A percentile compares a stretch with the other conserved stretches of the same genome.
Evolutionary conservation across 2,888 invertebrate genomes (phyloP).

Genomic region (Slavum lentiscoides): DNA sequence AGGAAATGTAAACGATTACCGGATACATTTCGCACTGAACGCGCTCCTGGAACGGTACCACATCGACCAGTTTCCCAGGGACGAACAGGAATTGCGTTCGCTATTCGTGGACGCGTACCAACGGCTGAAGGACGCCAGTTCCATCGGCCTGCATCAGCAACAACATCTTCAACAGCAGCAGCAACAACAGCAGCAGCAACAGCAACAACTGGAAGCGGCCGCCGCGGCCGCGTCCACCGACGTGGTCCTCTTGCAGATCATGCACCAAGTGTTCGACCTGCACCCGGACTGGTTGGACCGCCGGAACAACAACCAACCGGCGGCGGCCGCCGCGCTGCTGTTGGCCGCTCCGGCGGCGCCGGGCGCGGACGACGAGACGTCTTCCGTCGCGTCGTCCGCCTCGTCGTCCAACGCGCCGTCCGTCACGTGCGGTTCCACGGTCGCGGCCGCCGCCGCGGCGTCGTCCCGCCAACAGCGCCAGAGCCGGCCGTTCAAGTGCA

Average conservation of each 20-base stretch:
- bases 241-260: constrained; percentile 39
- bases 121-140: neutral
- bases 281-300: constrained; percentile 44
- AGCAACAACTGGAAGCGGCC: neutral
- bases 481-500: constrained; percentile 87
- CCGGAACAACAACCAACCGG: constrained; percentile 41
- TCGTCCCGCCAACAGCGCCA: constrained; percentile 12
- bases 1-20: constrained; percentile 2
- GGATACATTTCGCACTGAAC: constrained; percentile 28
- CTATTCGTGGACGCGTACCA: constrained; percentile 21
- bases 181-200: neutral
- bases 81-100: constrained; percentile 27
- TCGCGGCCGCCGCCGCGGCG: constrained; percentile 10
- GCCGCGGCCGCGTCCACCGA: neutral
- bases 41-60: constrained; percentile 19
- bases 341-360: neutral
- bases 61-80: constrained; percentile 18
- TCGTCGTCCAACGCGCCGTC: constrained; percentile 48
- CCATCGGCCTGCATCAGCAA: neutral
- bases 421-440: neutral
- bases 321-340: neutral
- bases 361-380: constrained; percentile 41
- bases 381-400: constrained; percentile 42
- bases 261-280: constrained; percentile 37
- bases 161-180: neutral